Conservation (phyloP, 2,797 vertebrate genomes). For the Crocodylus rhombifer region DNA sequence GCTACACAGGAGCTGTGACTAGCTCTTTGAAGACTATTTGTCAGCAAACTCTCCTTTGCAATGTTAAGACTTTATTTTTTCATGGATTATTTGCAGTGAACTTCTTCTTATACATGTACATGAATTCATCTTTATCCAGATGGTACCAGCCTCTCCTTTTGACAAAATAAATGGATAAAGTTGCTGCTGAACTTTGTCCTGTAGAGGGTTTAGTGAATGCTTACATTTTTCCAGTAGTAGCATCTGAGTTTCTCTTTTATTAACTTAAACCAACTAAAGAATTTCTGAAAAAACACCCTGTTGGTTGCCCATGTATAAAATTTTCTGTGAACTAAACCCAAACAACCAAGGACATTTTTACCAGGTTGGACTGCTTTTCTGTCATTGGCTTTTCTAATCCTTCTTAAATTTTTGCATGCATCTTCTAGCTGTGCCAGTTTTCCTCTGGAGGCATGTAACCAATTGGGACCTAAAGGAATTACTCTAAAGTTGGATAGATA, state of each 20-base stretch:
- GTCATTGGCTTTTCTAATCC: neutral
- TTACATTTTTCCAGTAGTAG: neutral
- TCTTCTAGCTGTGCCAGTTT: neutral
- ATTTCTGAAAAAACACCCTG: neutral
- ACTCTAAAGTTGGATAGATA: rapidly evolving
- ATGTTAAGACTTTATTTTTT: too few relatives aligned
- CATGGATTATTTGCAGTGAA: neutral
- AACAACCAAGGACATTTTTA: neutral
- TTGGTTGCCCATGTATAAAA: neutral
- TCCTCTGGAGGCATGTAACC: conserved; percentile 4
- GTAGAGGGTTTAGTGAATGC: neutral
- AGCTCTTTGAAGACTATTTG: neutral
- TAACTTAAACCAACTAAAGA: neutral
- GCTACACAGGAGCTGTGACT: neutral
- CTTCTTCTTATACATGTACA: neutral
- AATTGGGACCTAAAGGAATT: neutral
- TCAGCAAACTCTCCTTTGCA: neutral
- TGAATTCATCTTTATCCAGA: neutral
- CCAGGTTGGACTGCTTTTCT: neutral
- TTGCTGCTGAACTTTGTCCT: neutral
- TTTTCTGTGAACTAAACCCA: neutral
- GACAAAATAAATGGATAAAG: neutral
- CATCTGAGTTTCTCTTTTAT: neutral
- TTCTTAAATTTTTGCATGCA: neutral
- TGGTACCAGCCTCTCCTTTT: neutral